phyloP scores from a whole-genome alignment of 2,797 vertebrate genomes.

The Cossypha caffra region DNA sequence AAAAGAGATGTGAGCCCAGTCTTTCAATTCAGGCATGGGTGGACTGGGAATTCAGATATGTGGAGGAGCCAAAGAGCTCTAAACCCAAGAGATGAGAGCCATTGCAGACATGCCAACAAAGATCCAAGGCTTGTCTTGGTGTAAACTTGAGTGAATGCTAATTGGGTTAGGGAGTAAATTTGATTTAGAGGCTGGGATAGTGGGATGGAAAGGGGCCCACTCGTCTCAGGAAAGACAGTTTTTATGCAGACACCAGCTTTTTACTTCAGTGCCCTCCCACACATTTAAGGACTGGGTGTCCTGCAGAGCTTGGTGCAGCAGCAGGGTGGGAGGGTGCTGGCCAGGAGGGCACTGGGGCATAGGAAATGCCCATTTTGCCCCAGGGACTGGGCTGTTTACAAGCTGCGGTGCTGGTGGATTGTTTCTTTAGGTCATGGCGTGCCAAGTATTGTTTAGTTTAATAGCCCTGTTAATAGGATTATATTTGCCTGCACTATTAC shows the following conservation, averaged over 20 bases:
- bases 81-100: not conserved
- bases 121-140: not conserved
- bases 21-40: not conserved
- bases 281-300: not conserved
- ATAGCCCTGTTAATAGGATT: slow-evolving; percentile 62
- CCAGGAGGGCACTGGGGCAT: not conserved
- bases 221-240: not conserved
- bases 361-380: slow-evolving; percentile 45
- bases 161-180: not conserved
- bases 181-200: not conserved
- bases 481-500: slow-evolving; percentile 61
- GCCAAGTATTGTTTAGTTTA: slow-evolving; percentile 70
- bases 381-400: slow-evolving; percentile 19
- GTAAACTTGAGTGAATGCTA: not conserved
- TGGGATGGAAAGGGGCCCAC: not conserved
- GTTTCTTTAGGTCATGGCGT: slow-evolving; percentile 35
- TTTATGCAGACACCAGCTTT: not conserved
- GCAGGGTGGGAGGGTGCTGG: not conserved
- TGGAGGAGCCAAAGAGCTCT: not conserved
- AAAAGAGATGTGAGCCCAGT: not conserved
- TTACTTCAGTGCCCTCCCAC: not conserved
- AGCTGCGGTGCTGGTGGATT: slow-evolving; percentile 31
- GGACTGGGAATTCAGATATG: not conserved
- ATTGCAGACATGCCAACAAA: not conserved
- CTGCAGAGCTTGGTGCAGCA: slow-evolving; percentile 1